Base-by-base conservation (phyloP, 2,797 vertebrate genomes). In the Gobionotothen gibberifrons region DNA sequence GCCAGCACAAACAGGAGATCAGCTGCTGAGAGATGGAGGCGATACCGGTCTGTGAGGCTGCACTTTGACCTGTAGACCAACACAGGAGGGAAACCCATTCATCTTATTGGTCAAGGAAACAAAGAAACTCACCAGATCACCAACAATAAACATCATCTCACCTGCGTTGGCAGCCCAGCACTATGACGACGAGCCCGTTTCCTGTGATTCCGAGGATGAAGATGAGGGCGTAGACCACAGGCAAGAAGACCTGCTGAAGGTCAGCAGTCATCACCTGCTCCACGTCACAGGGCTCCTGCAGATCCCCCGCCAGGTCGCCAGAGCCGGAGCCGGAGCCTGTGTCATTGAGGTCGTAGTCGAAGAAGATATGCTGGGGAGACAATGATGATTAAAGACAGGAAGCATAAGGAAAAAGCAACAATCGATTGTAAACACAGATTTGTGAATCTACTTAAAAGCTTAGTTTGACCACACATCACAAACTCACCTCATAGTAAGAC, bases 1-100 rank as follows among this genome's bases (percentile, higher is more conserved):
- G 96, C 96, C 89, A 99, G 90, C 49, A 99, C 97, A 3, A 99
- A 99, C 13, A 99, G 97, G 17, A 99, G 96, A 66, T 99, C 98
- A 0, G 98, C 98, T 29, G 97, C 97, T 0, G 97, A 99, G 53
- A 99, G 96, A 69, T 99, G 98, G 64, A 99, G 93, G 40, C 98
- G 94, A 76, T 99, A 99, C 67, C 97, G 95, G 91, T 99, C 98
- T 0, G 98, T 99, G 93, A 99, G 96, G 78, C 93, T 95, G 90
- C 96, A 98, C 82, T 96, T 95, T 14, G 97, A 94, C 84, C 97
- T 93, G 79, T 0, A 3, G 11, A 19, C 1, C 63, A 36, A 57
- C 26, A 60, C 14, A 44, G 11, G 9, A 49, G 5, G 4, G 17
- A n/a, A 59, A 15, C 55, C 63, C 26, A 68, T 15, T 15, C n/a